These are phyloP conservation scores for Myzus persicae DNA, from an alignment of 1,140 invertebrate genomes.

Conservation along the genomic window DNA sequence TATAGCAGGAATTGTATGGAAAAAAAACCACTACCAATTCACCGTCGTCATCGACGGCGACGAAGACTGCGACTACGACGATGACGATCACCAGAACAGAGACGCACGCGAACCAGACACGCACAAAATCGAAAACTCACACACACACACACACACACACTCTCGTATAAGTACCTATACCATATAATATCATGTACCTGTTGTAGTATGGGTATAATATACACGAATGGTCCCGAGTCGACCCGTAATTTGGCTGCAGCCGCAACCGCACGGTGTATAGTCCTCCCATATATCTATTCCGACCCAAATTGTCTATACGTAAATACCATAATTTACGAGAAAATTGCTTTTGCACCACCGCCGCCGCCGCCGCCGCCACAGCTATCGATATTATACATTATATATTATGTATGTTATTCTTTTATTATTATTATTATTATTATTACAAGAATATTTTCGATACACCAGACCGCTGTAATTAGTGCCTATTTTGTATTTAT, in stretches of 20 bases:
- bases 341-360: neutral
- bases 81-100: neutral
- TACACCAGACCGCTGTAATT: neutral
- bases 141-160: neutral
- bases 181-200: neutral
- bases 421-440: neutral
- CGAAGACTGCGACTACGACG: neutral
- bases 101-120: conserved; percentile 47
- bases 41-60: neutral
- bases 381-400: neutral
- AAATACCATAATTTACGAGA: conserved; percentile 18
- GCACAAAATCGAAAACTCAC: conserved; percentile 9
- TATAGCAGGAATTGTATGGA: neutral
- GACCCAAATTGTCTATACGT: neutral
- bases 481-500: neutral
- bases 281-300: neutral
- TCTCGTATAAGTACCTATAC: neutral
- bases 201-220: neutral
- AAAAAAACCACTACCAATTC: neutral
- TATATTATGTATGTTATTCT: neutral
- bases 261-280: neutral
- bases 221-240: neutral
- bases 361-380: no score
- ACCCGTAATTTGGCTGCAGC: conserved; percentile 45
- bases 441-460: neutral